These are phyloP conservation scores for Oxyura jamaicensis DNA, from an alignment of 2,113 vertebrate genomes.

Conservation along the genomic window DNA sequence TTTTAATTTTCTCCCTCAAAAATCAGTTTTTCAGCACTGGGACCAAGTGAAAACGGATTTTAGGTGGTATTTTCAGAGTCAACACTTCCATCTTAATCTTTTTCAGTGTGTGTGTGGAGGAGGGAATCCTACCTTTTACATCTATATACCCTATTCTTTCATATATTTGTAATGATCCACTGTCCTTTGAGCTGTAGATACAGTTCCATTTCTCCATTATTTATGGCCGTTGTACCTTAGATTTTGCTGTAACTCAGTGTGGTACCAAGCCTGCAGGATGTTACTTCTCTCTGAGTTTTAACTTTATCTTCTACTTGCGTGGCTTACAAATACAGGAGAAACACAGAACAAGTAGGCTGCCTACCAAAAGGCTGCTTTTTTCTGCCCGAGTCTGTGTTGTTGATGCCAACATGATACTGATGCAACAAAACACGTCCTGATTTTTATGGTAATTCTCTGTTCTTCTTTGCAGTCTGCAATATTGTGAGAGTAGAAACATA, in stretches of 20 bases:
- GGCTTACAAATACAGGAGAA: conserved; percentile 50
- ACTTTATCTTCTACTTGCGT: conserved; percentile 24
- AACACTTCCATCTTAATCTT: conserved; percentile 6
- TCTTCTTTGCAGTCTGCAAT: conserved; percentile 49
- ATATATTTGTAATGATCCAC: neutral
- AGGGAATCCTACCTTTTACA: neutral
- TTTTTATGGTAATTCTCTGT: conserved; percentile 56
- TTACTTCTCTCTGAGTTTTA: conserved; percentile 46
- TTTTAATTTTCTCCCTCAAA: neutral
- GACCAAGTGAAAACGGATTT: conserved; percentile 3
- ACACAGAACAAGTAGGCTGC: conserved; percentile 47
- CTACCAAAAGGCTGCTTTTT: conserved; percentile 54
- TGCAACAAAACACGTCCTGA: conserved; percentile 64
- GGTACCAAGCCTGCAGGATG: conserved; percentile 9
- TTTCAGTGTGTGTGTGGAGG: neutral
- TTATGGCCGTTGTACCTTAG: neutral
- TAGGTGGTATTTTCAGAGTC: conserved; percentile 9
- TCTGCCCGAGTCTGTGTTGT: conserved; percentile 16
- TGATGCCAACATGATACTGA: conserved; percentile 31
- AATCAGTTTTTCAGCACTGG: neutral
- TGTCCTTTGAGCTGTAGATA: neutral
- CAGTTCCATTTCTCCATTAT: neutral
- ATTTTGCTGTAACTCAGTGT: neutral
- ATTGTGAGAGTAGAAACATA: conserved; percentile 67
- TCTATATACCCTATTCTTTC: neutral